Evolutionary conservation across 2,797 vertebrate species (phyloP).

Genomic region (Cottoperca gobio): DNA sequence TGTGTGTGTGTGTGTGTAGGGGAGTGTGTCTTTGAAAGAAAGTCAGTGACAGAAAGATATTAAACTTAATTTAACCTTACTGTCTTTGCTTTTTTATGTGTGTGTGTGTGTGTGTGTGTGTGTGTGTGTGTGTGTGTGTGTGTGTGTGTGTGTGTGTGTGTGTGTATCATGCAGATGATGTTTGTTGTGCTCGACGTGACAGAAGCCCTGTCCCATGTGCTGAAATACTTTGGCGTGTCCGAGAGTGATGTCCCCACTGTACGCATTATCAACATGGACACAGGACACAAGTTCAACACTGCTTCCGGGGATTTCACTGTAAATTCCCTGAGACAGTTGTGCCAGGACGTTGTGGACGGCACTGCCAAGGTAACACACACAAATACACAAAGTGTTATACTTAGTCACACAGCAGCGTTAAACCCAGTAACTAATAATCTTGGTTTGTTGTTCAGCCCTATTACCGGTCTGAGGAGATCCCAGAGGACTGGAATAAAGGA

Average conservation of each 20-base stretch:
- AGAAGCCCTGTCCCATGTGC: constrained; percentile 66
- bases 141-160: constrained; percentile 27
- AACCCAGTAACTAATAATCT: neutral
- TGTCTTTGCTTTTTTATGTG: constrained; percentile 13
- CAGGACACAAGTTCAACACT: constrained; percentile 85
- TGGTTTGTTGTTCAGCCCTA: constrained; percentile 77
- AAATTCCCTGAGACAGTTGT: constrained; percentile 75
- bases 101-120: constrained; percentile 5
- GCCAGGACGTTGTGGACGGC: constrained; percentile 84
- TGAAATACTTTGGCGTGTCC: constrained; percentile 89
- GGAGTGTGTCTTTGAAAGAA: neutral
- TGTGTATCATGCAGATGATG: constrained; percentile 83
- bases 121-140: constrained; percentile 14
- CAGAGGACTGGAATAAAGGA: constrained; percentile 90
- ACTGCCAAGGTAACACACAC: constrained; percentile 84
- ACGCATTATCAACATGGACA: constrained; percentile 87
- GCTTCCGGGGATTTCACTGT: constrained; percentile 57
- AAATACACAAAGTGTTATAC: neutral
- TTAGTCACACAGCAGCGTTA: neutral
- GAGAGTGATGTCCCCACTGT: constrained; percentile 79
- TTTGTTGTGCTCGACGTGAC: constrained; percentile 89
- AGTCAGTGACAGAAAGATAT: neutral
- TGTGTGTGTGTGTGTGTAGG: neutral
- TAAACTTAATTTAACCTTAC: neutral
- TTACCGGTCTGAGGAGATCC: constrained; percentile 86